Base-by-base conservation (phyloP, 1,140 invertebrate genomes). In the Aethina tumida region DNA sequence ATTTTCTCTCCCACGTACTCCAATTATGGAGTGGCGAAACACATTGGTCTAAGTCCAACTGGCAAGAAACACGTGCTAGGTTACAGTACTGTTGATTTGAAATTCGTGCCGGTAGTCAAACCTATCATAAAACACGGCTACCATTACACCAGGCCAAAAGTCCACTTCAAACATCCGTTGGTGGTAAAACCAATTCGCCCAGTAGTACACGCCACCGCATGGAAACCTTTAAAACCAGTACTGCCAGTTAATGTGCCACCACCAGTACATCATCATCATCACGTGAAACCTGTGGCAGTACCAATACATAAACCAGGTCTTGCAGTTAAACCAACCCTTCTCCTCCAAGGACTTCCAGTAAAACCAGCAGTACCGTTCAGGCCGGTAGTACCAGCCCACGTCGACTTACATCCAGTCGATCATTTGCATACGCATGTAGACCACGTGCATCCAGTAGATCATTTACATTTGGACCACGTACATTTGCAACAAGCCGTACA, bases 31-130 rank as follows among this genome's bases (percentile, higher is more conserved):
- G 43, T 46, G 32, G 47, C 49, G 3, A 55, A 53, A 49, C 52
- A 55, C 10, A 39, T 55, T 9, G 42, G 37, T 17, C 15, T 55
- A 8, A 44, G 47, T 37, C 45, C 43, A 9, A 25, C 31, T 4
- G 47, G 50, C 2, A 38, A 33, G n/a, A 56, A 53, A 30, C 49
- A 55, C 25, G 35, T 55, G 1, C 16, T 58, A 12, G 55, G 51
- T 9, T 56, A 56, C 16, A 35, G 43, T 9, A 44, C 52, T 3
- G 30, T 56, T 13, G 41, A 52, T 9, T 13, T 50, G n/a, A 50
- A 47, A 39, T 48, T 43, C 19, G 39, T 43, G 4, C 50, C 53
- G 24, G 43, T 50, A 2, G 10, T 53, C 5, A 43, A 49, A 37
- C 56, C 50, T 4, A 24, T 45, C n/a, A 47, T 38, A 35, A 33